These are phyloP conservation scores for Sarcophaga rosellei DNA, from an alignment of 2,888 invertebrate genomes.

Conservation along the genomic window DNA sequence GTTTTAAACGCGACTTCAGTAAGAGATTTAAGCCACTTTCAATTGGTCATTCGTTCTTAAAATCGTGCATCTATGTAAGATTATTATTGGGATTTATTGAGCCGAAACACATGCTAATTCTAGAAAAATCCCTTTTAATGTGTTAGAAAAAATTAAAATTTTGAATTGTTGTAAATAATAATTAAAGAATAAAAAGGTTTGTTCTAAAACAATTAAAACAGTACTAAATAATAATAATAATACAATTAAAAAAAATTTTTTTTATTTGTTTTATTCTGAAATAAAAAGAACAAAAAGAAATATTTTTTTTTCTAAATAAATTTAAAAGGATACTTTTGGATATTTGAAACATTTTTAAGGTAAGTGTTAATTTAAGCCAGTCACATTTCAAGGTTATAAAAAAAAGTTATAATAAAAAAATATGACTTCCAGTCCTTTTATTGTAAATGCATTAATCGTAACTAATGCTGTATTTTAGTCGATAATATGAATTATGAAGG, in stretches of 20 bases:
- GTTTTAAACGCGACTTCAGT: constrained; percentile 39
- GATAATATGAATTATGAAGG: too few relatives aligned
- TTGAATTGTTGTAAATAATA: too few relatives aligned
- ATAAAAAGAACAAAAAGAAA: not conserved
- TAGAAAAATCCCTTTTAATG: not conserved
- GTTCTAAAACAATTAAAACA: not conserved
- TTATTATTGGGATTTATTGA: not conserved
- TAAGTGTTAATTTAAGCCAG: constrained; percentile 9
- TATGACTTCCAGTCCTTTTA: too few relatives aligned
- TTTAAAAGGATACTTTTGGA: not conserved
- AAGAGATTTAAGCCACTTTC: constrained; percentile 46
- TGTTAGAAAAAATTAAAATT: too few relatives aligned
- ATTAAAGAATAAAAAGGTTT: not conserved
- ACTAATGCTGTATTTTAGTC: too few relatives aligned
- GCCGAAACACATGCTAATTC: not conserved
- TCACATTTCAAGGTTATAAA: too few relatives aligned
- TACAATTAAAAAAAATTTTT: constrained; percentile 9
- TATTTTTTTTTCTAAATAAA: constrained; percentile 2
- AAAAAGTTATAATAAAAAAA: too few relatives aligned
- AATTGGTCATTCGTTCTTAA: constrained; percentile 23
- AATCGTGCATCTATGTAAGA: constrained; percentile 26
- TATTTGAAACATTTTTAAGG: constrained; percentile 29
- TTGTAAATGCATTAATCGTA: too few relatives aligned
- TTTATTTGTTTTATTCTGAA: not conserved
- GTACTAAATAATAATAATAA: not conserved